Conservation (phyloP, 1,140 invertebrate species). For the Drosophila watanabei region DNA sequence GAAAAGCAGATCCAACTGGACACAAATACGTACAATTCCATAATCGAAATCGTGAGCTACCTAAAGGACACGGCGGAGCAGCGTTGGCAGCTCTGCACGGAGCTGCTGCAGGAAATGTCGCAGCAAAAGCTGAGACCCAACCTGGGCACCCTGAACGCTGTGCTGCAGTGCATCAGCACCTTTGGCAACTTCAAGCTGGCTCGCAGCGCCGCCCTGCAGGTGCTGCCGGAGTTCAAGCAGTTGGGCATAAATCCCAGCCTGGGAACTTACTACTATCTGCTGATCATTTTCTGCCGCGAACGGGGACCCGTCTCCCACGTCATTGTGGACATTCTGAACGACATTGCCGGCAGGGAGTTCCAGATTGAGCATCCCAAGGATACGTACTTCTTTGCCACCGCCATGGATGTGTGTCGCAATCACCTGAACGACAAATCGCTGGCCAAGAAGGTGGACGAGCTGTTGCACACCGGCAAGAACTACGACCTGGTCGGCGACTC, state of each 20-base stretch:
- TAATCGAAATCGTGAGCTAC: slow-evolving; percentile 88
- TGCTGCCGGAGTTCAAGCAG: slow-evolving; percentile 90
- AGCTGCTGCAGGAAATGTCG: slow-evolving; percentile 88
- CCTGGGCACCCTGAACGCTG: slow-evolving; percentile 90
- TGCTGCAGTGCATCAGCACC: slow-evolving; percentile 87
- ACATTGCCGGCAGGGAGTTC: slow-evolving; percentile 88
- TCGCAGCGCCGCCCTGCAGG: slow-evolving; percentile 86
- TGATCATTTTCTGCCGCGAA: slow-evolving; percentile 90
- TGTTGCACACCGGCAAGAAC: slow-evolving; percentile 90
- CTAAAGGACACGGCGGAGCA: slow-evolving; percentile 88
- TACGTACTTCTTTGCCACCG: slow-evolving; percentile 91
- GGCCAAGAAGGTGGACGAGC: slow-evolving; percentile 89
- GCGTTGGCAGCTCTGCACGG: slow-evolving; percentile 88
- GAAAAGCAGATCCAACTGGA: slow-evolving; percentile 89
- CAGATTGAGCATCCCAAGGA: slow-evolving; percentile 89
- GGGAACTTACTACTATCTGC: slow-evolving; percentile 90
- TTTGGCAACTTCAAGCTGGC: slow-evolving; percentile 86
- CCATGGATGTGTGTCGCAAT: slow-evolving; percentile 92
- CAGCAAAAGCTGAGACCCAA: slow-evolving; percentile 88
- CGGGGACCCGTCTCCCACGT: slow-evolving; percentile 87
- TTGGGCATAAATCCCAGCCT: slow-evolving; percentile 91
- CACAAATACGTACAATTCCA: slow-evolving; percentile 89
- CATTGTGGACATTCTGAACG: slow-evolving; percentile 88
- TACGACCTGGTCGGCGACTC: slow-evolving; percentile 92
- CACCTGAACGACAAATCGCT: slow-evolving; percentile 89